phyloP scores from a whole-genome alignment of 2,797 vertebrate species.

The Cynodonichthys magdalenae region DNA sequence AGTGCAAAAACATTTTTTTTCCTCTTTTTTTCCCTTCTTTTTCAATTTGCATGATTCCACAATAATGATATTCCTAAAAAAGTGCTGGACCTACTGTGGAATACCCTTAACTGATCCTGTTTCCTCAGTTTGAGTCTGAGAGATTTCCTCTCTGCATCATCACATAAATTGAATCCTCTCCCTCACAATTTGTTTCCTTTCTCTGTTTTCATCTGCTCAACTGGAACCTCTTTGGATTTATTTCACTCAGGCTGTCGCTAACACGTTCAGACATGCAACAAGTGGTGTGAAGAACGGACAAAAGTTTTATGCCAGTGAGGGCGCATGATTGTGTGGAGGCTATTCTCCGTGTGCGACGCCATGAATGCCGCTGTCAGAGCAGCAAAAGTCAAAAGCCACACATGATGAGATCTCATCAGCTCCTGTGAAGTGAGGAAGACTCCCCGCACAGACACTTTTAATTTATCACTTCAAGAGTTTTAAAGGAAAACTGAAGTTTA shows the following conservation, averaged over 20 bases:
- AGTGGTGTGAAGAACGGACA: slow-evolving; percentile 6
- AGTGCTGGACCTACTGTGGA: too few relatives aligned
- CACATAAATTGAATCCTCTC: slow-evolving; percentile 17
- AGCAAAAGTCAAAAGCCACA: slow-evolving; percentile 55
- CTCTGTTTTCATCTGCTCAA: slow-evolving; percentile 3
- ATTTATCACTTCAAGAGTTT: slow-evolving; percentile 27
- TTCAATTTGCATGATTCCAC: too few relatives aligned
- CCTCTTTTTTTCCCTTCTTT: too few relatives aligned
- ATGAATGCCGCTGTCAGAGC: slow-evolving; percentile 49
- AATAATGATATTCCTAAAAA: too few relatives aligned
- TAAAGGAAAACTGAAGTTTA: slow-evolving; percentile 17
- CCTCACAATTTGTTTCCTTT: slow-evolving; percentile 15
- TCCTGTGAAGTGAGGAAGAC: slow-evolving; percentile 29
- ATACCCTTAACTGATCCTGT: neutral
- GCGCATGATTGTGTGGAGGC: slow-evolving; percentile 34
- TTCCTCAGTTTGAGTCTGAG: neutral
- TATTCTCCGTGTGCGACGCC: slow-evolving; percentile 54
- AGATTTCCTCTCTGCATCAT: neutral
- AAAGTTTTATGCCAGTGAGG: slow-evolving; percentile 25
- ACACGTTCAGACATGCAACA: slow-evolving; percentile 30
- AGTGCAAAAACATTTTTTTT: too few relatives aligned
- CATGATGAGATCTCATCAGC: slow-evolving; percentile 67
- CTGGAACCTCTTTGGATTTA: neutral
- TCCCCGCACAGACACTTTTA: slow-evolving; percentile 31
- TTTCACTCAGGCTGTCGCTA: slow-evolving; percentile 12